Evolutionary conservation across 2,888 invertebrate species (phyloP).

Genomic region (Iselma pallidipennis): DNA sequence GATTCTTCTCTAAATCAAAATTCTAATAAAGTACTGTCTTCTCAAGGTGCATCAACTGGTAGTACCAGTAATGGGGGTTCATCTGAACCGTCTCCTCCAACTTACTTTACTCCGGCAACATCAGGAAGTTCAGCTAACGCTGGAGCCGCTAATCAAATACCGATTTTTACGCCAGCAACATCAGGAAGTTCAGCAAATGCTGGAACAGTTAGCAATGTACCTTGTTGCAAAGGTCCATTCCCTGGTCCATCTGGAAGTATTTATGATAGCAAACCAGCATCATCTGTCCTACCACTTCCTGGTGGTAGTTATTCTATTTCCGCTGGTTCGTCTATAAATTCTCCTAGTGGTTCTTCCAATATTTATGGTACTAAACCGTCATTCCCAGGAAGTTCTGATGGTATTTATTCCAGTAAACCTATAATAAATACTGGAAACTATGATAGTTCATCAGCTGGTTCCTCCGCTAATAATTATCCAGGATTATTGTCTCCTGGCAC

Average conservation of each 20-base stretch:
- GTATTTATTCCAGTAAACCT: neutral
- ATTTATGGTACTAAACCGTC: neutral
- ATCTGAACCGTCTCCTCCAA: neutral
- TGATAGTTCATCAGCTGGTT: neutral
- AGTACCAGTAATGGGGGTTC: neutral
- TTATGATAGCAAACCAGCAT: slow-evolving; percentile 33
- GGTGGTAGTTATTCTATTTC: neutral
- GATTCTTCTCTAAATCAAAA: neutral
- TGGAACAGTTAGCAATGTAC: neutral
- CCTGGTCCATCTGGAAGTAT: slow-evolving; percentile 37
- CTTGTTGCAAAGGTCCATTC: slow-evolving; percentile 21
- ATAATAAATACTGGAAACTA: neutral
- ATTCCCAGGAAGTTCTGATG: neutral
- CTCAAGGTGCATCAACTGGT: neutral
- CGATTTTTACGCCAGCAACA: slow-evolving; percentile 5
- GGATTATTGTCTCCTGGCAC: neutral
- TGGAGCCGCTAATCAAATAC: neutral
- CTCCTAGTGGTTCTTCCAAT: neutral
- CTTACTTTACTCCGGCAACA: slow-evolving; percentile 2
- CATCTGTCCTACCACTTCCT: neutral
- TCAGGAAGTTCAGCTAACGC: neutral
- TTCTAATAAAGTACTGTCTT: neutral
- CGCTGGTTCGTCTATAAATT: no score
- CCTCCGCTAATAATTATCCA: neutral
- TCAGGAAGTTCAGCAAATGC: neutral